A percentile compares a stretch with the other conserved stretches of the same genome.
Conservation (phyloP, 2,888 invertebrate species). For the Priocnemis perturbator region DNA sequence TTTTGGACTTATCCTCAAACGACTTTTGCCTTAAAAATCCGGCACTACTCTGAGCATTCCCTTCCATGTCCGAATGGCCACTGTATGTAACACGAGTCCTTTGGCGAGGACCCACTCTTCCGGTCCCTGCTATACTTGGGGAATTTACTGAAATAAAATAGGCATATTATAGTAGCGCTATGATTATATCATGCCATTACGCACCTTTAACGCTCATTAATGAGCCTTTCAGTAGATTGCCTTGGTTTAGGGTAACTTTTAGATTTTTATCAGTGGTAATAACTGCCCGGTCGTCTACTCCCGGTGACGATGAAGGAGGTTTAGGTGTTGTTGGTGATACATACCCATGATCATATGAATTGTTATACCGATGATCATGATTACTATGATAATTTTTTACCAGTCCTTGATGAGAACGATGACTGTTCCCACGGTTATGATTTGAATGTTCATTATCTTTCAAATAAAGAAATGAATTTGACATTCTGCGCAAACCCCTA, state of each 20-base stretch:
- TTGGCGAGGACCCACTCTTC: constrained; percentile 74
- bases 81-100: constrained; percentile 68
- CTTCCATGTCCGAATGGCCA: constrained; percentile 65
- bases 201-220: constrained; percentile 72
- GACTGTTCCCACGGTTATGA: constrained; percentile 51
- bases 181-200: neutral
- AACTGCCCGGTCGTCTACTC: constrained; percentile 59
- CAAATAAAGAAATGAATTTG: constrained; percentile 12
- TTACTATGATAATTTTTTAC: constrained; percentile 52
- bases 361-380: constrained; percentile 58
- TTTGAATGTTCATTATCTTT: constrained; percentile 56
- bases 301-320: constrained; percentile 35
- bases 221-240: constrained; percentile 57
- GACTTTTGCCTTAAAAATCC: constrained; percentile 59
- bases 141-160: constrained; percentile 68
- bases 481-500: neutral
- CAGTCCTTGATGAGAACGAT: constrained; percentile 52
- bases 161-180: neutral
- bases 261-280: constrained; percentile 63
- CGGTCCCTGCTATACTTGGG: constrained; percentile 72
- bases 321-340: constrained; percentile 30
- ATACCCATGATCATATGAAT: constrained; percentile 56
- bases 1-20: constrained; percentile 61
- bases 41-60: constrained; percentile 44
- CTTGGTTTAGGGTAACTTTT: constrained; percentile 64